Evolutionary conservation across 2,888 invertebrate species (phyloP).

Genomic region (Brenthis hecate): DNA sequence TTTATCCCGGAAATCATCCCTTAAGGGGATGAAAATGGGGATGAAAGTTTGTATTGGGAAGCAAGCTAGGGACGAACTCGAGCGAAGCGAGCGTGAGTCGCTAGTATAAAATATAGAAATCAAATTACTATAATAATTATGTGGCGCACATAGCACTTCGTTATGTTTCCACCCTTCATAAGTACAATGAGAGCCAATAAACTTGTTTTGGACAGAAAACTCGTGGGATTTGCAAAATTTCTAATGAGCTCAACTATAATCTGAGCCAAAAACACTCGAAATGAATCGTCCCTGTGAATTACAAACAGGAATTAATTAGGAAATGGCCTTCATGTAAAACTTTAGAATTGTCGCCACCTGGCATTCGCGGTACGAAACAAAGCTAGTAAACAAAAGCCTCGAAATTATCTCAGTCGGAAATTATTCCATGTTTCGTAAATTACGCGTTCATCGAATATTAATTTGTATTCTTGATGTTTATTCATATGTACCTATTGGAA

Average conservation of each 20-base stretch:
- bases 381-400: slow-evolving; percentile 49
- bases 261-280: slow-evolving; percentile 45
- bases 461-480: slow-evolving; percentile 38
- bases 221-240: slow-evolving; percentile 46
- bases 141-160: no score
- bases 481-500: slow-evolving; percentile 24
- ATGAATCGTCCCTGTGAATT: slow-evolving; percentile 52
- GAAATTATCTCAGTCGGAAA: slow-evolving; percentile 52
- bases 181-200: slow-evolving; percentile 1
- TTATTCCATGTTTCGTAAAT: slow-evolving; percentile 51
- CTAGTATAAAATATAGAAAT: no score
- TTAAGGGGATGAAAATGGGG: no score
- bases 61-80: no score
- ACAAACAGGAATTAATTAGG: slow-evolving; percentile 65
- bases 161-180: no score
- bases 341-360: slow-evolving; percentile 63
- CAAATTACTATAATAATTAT: no score
- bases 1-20: no score
- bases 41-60: no score
- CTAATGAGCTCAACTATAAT: slow-evolving; percentile 56
- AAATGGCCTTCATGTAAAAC: slow-evolving; percentile 56
- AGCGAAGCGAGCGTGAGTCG: no score
- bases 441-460: slow-evolving; percentile 53
- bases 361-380: slow-evolving; percentile 53
- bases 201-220: slow-evolving; percentile 20